phyloP scores from a whole-genome alignment of 2,888 invertebrate species.

The Latrodectus hesperus region DNA sequence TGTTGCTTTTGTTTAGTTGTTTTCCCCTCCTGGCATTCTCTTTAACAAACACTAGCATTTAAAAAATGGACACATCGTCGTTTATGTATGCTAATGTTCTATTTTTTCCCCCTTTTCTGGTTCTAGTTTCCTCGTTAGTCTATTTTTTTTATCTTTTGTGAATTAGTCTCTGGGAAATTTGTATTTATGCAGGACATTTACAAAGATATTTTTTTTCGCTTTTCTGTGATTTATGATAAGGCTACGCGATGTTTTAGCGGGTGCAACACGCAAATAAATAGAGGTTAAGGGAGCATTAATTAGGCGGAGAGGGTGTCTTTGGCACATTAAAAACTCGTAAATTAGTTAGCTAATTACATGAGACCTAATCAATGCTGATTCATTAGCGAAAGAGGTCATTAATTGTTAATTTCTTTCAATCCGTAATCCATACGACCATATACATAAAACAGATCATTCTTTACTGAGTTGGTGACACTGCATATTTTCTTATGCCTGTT shows the following conservation, averaged over 20 bases:
- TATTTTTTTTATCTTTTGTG: constrained; percentile 19
- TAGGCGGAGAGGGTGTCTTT: constrained; percentile 24
- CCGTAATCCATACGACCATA: background rate
- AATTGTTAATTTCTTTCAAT: constrained; percentile 30
- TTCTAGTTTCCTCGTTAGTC: background rate
- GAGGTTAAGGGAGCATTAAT: constrained; percentile 26
- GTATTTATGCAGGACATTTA: constrained; percentile 24
- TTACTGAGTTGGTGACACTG: constrained; percentile 1
- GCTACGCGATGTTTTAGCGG: constrained; percentile 6
- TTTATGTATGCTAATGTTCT: constrained; percentile 34
- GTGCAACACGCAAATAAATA: constrained; percentile 25
- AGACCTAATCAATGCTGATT: constrained; percentile 35
- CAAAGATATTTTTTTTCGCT: constrained; percentile 8
- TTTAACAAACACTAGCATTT: background rate
- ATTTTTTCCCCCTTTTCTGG: constrained; percentile 8
- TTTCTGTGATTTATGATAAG: constrained; percentile 47
- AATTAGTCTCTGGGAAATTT: constrained; percentile 31
- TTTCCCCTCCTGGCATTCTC: background rate
- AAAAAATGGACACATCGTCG: constrained; percentile 35
- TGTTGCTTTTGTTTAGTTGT: background rate
- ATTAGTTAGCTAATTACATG: constrained; percentile 46
- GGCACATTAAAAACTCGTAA: constrained; percentile 55
- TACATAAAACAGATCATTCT: background rate
- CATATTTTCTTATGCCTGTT: no score
- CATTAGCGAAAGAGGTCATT: constrained; percentile 42